Conservation (phyloP, 1,140 invertebrate species). For the Goniozus legneri region DNA sequence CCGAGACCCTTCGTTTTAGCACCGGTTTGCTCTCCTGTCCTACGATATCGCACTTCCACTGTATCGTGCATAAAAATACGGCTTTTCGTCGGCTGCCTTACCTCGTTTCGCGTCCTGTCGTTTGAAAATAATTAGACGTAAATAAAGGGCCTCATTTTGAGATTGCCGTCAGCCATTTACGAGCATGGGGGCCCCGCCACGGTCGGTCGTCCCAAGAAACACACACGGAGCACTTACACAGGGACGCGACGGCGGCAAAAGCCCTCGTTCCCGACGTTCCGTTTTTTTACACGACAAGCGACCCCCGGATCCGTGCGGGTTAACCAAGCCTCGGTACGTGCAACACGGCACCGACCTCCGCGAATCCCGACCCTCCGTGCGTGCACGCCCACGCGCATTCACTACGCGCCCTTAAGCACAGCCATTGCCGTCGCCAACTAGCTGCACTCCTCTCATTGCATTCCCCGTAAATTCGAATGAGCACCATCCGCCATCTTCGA, state of each 20-base stretch:
- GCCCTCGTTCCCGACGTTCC: not conserved
- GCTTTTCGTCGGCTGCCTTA: conserved; percentile 17
- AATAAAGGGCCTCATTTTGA: conserved; percentile 34
- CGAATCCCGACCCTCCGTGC: conserved; percentile 14
- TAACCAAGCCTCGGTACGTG: too few relatives aligned
- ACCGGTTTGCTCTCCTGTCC: too few relatives aligned
- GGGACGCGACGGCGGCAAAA: conserved; percentile 9
- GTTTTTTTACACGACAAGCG: not conserved
- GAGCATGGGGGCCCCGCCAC: conserved; percentile 35
- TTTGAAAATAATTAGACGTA: conserved; percentile 24
- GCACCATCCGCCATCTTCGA: conserved; percentile 37
- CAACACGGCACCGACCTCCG: too few relatives aligned
- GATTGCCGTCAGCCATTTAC: conserved; percentile 39
- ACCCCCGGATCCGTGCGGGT: too few relatives aligned
- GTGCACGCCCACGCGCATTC: conserved; percentile 19
- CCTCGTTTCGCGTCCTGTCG: conserved; percentile 34
- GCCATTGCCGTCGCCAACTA: conserved; percentile 23
- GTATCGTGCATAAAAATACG: too few relatives aligned
- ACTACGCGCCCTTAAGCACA: conserved; percentile 20
- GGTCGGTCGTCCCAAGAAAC: conserved; percentile 21
- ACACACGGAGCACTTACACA: conserved; percentile 19
- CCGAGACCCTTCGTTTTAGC: conserved; percentile 3
- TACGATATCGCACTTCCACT: too few relatives aligned
- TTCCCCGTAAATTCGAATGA: conserved; percentile 35
- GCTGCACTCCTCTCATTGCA: conserved; percentile 37